Base-by-base conservation (phyloP, 2,113 vertebrate species). In the Erinaceus europaeus region DNA sequence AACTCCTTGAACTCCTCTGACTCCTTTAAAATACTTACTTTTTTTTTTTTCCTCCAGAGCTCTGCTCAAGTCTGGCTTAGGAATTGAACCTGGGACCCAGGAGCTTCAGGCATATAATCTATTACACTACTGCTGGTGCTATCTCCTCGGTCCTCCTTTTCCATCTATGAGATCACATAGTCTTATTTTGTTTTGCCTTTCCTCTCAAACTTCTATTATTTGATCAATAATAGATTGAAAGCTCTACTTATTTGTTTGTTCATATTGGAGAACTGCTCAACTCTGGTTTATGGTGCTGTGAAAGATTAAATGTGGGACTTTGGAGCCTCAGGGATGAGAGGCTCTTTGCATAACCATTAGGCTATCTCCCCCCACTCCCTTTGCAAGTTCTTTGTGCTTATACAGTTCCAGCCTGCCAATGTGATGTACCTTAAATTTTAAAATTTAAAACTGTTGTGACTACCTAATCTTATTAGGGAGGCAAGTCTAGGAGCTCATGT, bases 401-500 rank as follows among this genome's bases (percentile, higher is more conserved):
- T 50, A 50, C 48, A n/a, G n/a, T n/a, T n/a, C n/a, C n/a, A n/a
- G n/a, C 15, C 40, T 44, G 8, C 34, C 21, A 12, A 2, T 12
- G 21, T 52, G 21, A 3, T 12, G 4, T 21, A 3, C 9, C 27
- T 2, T 36, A 11, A 2, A n/a, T n/a, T n/a, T n/a, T n/a, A 18
- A 48, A 59, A 18, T 36, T 32, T 42, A 29, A n/a, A 46, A 44
- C 2, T 38, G 15, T 8, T 4, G 4, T 32, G 11, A 8, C 18
- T 46, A 29, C 14, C 13, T 65, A 73, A 25, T 62, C 18, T 88
- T 53, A 29, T 34, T 55, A 62, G 32, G 62, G 14, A 84, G 38
- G 42, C 53, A 34, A 55, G 64, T 13, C 10, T 64, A 64, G 8
- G 52, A 32, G 27, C 29, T 77, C 21, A 69, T 21, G 27, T 53